Evolutionary conservation across 1,140 invertebrate species (phyloP).

Genomic region (Ladona fulva): DNA sequence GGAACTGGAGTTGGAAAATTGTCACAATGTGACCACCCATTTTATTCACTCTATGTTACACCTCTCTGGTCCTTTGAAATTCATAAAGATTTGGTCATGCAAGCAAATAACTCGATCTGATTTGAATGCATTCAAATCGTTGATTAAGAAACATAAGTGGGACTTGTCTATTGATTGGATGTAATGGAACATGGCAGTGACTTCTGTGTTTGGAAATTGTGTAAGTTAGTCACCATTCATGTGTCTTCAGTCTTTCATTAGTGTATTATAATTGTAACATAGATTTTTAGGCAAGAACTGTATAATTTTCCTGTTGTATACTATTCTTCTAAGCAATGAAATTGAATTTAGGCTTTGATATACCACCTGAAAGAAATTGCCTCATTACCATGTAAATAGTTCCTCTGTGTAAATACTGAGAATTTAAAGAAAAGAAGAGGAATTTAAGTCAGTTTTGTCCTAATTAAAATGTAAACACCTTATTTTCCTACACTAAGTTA

Average conservation of each 20-base stretch:
- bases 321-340: too few relatives aligned
- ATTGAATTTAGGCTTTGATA: too few relatives aligned
- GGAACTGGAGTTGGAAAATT: not conserved
- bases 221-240: not conserved
- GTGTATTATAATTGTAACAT: not conserved
- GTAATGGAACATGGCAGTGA: too few relatives aligned
- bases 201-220: not conserved
- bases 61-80: not conserved
- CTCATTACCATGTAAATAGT: too few relatives aligned
- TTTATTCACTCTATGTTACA: not conserved
- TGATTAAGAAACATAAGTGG: not conserved
- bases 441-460: too few relatives aligned
- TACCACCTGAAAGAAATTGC: too few relatives aligned
- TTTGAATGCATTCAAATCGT: not conserved
- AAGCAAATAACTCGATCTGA: not conserved
- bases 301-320: not conserved
- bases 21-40: not conserved
- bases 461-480: too few relatives aligned
- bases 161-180: not conserved
- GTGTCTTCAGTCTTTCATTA: not conserved
- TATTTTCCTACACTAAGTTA: too few relatives aligned
- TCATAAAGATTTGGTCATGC: not conserved
- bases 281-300: not conserved
- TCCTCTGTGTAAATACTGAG: too few relatives aligned
- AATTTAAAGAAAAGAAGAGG: too few relatives aligned